Evolutionary conservation across 2,113 vertebrate genomes (phyloP).

Genomic region (Rhinopomastus cyanomelas): DNA sequence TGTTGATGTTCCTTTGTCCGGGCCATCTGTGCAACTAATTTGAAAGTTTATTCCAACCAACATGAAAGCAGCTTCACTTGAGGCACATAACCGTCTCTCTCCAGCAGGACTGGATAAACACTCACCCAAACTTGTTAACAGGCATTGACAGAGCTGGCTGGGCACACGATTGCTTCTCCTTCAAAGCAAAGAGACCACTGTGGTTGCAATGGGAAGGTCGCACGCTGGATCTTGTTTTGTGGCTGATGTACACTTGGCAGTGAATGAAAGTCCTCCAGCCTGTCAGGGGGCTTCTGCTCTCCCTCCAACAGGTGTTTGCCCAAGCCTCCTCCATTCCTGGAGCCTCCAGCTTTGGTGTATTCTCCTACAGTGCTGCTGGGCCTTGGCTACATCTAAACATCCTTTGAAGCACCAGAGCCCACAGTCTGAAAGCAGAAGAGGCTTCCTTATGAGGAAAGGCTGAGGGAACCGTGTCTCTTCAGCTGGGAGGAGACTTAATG

Average conservation of each 20-base stretch:
- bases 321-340: neutral
- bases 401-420: neutral
- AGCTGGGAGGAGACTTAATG: too few species aligned
- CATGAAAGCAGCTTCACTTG: constrained; percentile 2
- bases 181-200: neutral
- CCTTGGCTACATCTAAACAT: neutral
- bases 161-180: constrained; percentile 3
- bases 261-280: neutral
- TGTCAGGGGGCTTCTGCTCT: neutral
- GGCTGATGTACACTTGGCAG: neutral
- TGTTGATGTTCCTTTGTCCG: neutral
- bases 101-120: constrained; percentile 40
- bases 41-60: constrained; percentile 32
- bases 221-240: neutral
- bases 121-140: neutral
- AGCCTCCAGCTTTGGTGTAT: neutral
- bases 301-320: neutral
- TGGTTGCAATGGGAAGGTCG: neutral
- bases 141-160: constrained; percentile 1
- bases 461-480: too few species aligned
- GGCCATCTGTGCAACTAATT: constrained; percentile 35
- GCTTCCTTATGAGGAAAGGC: neutral
- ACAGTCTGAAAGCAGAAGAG: neutral
- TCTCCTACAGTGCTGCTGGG: neutral
- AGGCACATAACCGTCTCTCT: constrained; percentile 15